Percentiles rank a stretch among this genome's conserved stretches.
phyloP scores from a whole-genome alignment of 1,140 invertebrate species.

The Pseudomyrmex gracilis region DNA sequence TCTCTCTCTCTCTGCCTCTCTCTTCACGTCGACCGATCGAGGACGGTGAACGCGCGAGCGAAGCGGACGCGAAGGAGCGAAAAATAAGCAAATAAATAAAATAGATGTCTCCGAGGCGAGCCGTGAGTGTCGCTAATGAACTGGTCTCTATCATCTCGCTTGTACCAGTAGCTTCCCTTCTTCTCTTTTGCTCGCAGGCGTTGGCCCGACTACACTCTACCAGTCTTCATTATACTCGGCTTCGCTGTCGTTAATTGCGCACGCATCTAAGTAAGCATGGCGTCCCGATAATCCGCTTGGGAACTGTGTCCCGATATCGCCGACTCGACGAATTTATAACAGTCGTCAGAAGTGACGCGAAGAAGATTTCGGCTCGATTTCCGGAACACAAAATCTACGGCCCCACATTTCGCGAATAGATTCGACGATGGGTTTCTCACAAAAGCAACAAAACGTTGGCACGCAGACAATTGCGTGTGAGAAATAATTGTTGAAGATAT shows the following conservation, averaged over 20 bases:
- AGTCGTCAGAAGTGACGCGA: background rate
- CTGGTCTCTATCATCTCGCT: slow-evolving; percentile 78
- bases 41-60: slow-evolving; percentile 40
- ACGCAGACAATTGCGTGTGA: slow-evolving; percentile 51
- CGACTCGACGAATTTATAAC: slow-evolving; percentile 43
- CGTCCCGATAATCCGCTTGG: slow-evolving; percentile 63
- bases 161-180: slow-evolving; percentile 37
- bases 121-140: slow-evolving; percentile 82
- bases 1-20: too few relatives aligned
- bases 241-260: slow-evolving; percentile 79
- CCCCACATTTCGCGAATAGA: background rate
- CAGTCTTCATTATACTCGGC: slow-evolving; percentile 81
- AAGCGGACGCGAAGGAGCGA: slow-evolving; percentile 52
- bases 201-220: slow-evolving; percentile 66
- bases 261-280: slow-evolving; percentile 78
- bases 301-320: slow-evolving; percentile 72
- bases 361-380: slow-evolving; percentile 36
- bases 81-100: slow-evolving; percentile 81
- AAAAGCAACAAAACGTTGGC: background rate
- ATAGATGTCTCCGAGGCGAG: slow-evolving; percentile 79
- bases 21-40: slow-evolving; percentile 25
- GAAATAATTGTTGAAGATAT: background rate
- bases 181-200: slow-evolving; percentile 58
- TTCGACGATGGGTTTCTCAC: too few relatives aligned
- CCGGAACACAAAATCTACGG: background rate